Evolutionary conservation across 2,113 vertebrate genomes (phyloP).

Genomic region (Rhynchomys soricoides): DNA sequence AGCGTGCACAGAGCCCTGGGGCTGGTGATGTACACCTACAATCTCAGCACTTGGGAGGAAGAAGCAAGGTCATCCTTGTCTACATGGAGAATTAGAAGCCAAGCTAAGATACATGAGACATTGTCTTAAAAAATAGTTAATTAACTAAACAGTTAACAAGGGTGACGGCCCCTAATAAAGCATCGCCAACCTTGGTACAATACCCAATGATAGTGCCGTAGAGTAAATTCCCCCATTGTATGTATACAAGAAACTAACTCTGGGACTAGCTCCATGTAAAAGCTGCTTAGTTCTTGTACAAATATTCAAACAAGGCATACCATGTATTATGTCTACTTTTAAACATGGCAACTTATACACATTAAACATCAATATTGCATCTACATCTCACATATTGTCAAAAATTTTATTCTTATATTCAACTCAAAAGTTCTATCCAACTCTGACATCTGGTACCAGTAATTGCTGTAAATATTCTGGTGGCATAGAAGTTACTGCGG

Average conservation of each 20-base stretch:
- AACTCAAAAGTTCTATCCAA: neutral
- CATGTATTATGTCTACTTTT: neutral
- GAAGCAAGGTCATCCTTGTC: neutral
- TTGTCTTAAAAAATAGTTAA: neutral
- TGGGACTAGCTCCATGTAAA: neutral
- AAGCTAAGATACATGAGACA: neutral
- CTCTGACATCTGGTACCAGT: neutral
- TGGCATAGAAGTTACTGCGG: neutral
- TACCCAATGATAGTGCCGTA: fast-evolving
- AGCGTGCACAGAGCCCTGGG: neutral
- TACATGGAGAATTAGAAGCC: neutral
- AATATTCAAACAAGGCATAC: neutral
- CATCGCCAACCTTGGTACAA: neutral
- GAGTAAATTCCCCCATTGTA: neutral
- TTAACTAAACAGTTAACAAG: neutral
- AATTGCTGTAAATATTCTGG: neutral
- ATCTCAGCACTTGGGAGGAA: neutral
- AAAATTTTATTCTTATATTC: neutral
- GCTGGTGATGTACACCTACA: neutral
- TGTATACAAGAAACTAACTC: too few species aligned
- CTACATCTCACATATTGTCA: neutral
- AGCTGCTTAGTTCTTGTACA: neutral
- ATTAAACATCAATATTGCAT: neutral
- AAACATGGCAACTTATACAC: neutral
- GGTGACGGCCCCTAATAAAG: neutral